Evolutionary conservation across 2,113 vertebrate species (phyloP).

Genomic region (Eulemur macaco): DNA sequence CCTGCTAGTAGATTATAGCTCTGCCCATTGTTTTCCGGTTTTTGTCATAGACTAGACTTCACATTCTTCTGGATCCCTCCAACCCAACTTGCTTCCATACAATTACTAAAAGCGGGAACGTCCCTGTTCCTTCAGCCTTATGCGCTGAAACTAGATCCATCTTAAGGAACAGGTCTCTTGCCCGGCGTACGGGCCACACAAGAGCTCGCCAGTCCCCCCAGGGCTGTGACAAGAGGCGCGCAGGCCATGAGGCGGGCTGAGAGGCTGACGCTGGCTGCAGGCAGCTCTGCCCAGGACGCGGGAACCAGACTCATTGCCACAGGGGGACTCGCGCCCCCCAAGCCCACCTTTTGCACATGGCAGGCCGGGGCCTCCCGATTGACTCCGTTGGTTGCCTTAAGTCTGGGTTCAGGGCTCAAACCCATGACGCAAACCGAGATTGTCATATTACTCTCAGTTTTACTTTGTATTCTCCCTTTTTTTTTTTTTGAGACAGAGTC

Average conservation of each 20-base stretch:
- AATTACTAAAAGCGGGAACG: too few relatives aligned
- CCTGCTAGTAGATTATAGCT: too few relatives aligned
- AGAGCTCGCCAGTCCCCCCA: not conserved
- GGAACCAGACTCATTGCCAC: rapidly evolving
- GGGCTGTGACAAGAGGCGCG: not conserved
- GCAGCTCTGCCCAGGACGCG: not conserved
- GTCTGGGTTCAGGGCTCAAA: not conserved
- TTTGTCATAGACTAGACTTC: too few relatives aligned
- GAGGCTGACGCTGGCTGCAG: not conserved
- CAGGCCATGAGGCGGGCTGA: not conserved
- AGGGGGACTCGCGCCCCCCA: rapidly evolving
- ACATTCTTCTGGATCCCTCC: too few relatives aligned
- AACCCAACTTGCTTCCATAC: too few relatives aligned
- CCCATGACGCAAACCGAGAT: not conserved
- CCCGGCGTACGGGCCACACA: not conserved
- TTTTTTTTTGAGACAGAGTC: too few relatives aligned
- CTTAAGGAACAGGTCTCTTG: not conserved
- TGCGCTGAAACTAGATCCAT: not conserved
- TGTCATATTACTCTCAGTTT: not conserved
- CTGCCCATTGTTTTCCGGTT: too few relatives aligned
- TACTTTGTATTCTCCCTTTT: not conserved
- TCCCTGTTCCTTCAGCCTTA: too few relatives aligned
- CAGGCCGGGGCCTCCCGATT: not conserved
- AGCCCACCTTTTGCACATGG: rapidly evolving
- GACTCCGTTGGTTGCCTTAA: not conserved